Conservation (phyloP, 1,140 invertebrate species). For the Cepaea nemoralis region DNA sequence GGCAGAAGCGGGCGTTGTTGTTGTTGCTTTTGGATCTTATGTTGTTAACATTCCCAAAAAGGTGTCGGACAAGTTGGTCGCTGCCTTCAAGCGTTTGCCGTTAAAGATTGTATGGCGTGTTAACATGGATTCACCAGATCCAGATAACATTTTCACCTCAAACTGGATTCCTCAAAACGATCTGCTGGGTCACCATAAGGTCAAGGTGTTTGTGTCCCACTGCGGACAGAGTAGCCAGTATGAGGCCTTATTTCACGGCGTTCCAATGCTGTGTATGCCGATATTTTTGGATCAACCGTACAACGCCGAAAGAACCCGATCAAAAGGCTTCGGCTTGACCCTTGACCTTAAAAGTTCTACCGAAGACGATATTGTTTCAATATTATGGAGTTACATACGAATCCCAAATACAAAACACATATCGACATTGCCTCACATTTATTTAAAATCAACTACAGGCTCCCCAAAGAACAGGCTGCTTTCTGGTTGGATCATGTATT, state of each 20-base stretch:
- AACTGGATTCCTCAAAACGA: conserved; percentile 48
- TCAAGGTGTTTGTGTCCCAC: conserved; percentile 55
- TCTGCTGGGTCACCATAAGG: conserved; percentile 38
- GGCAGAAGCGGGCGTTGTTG: conserved; percentile 40
- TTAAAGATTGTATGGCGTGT: conserved; percentile 34
- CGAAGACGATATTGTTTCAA: conserved; percentile 30
- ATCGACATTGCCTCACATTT: conserved; percentile 1
- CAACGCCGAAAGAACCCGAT: conserved; percentile 43
- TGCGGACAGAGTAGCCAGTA: conserved; percentile 57
- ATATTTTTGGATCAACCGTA: conserved; percentile 66
- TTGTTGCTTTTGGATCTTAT: conserved; percentile 50
- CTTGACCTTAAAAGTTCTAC: conserved; percentile 32
- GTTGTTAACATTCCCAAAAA: conserved; percentile 29
- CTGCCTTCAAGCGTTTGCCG: conserved; percentile 18
- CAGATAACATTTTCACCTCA: conserved; percentile 25
- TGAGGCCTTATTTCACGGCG: conserved; percentile 56
- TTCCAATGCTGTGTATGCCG: conserved; percentile 77
- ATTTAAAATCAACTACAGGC: conserved; percentile 14
- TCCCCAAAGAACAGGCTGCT: conserved; percentile 12
- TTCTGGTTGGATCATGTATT: conserved; percentile 54
- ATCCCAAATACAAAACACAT: background rate
- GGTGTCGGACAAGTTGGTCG: conserved; percentile 39
- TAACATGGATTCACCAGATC: conserved; percentile 24
- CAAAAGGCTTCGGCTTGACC: conserved; percentile 39
- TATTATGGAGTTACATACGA: conserved; percentile 11